These are phyloP conservation scores for Dysidea cf. avara DNA, from an alignment of 37 sponge, comb jelly and placozoan species.

Conservation along the genomic window DNA sequence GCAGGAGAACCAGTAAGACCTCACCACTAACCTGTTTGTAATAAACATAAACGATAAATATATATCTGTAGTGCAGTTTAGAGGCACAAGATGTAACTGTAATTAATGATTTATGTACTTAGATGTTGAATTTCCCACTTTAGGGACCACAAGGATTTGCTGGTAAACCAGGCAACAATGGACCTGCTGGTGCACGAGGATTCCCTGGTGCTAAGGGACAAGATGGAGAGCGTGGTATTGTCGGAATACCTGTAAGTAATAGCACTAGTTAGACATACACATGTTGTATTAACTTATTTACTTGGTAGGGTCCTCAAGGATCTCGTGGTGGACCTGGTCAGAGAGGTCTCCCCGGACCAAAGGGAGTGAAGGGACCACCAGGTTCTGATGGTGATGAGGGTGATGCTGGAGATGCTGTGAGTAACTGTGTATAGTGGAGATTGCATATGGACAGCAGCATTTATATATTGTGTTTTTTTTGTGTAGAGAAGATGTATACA, in stretches of 20 bases:
- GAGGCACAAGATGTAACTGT: too few relatives aligned
- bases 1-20: constrained; percentile 41
- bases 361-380: constrained; percentile 24
- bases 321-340: constrained; percentile 23
- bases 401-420: too few relatives aligned
- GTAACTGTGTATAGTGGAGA: too few relatives aligned
- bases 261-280: too few relatives aligned
- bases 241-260: constrained; percentile 57
- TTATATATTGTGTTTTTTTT: too few relatives aligned
- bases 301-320: neutral
- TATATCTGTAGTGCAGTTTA: too few relatives aligned
- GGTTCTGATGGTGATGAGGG: too few relatives aligned
- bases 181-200: constrained; percentile 42
- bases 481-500: too few relatives aligned
- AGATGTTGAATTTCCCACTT: neutral
- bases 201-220: constrained; percentile 49
- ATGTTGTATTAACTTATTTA: neutral
- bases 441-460: too few relatives aligned
- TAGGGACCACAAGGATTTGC: constrained; percentile 18
- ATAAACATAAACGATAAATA: too few relatives aligned
- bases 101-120: too few relatives aligned
- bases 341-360: constrained; percentile 35
- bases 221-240: constrained; percentile 35
- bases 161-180: constrained; percentile 27
- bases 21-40: too few relatives aligned